Conservation (phyloP, 1,140 invertebrate genomes). For the Papilio helenus region DNA sequence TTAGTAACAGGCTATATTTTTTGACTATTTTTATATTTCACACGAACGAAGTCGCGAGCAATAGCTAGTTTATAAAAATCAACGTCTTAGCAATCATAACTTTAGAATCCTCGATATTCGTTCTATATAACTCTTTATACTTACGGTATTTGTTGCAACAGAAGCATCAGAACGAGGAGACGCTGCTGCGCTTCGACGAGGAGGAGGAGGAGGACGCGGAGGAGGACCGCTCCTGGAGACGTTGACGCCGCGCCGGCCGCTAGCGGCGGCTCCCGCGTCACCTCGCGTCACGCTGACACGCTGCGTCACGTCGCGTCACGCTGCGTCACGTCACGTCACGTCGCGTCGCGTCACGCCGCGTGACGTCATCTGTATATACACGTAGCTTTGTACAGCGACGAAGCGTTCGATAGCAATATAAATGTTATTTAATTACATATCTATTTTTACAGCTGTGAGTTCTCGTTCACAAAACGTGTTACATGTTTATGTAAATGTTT, state of each 20-base stretch:
- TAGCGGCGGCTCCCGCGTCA: slow-evolving; percentile 24
- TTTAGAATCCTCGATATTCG: too few species aligned
- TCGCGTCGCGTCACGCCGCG: slow-evolving; percentile 2
- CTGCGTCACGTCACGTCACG: not conserved
- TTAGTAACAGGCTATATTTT: too few species aligned
- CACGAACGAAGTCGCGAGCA: too few species aligned
- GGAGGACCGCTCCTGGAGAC: slow-evolving; percentile 73
- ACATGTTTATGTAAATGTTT: too few species aligned
- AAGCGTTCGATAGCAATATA: not conserved
- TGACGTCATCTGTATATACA: not conserved
- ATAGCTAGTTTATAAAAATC: too few species aligned
- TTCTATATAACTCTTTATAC: too few species aligned
- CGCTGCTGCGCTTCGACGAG: slow-evolving; percentile 72
- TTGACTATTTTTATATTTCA: too few species aligned
- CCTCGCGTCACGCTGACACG: not conserved
- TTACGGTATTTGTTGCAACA: not conserved
- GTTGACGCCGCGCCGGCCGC: slow-evolving; percentile 59
- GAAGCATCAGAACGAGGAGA: slow-evolving; percentile 52
- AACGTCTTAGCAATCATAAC: too few species aligned
- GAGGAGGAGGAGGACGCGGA: slow-evolving; percentile 71
- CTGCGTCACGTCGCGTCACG: slow-evolving; percentile 8
- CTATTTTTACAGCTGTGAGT: not conserved
- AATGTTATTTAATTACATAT: not conserved
- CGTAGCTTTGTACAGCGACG: not conserved
- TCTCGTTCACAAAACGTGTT: too few species aligned